These are phyloP conservation scores for Abramis brama DNA, from an alignment of 2,113 vertebrate genomes.

Conservation along the genomic window DNA sequence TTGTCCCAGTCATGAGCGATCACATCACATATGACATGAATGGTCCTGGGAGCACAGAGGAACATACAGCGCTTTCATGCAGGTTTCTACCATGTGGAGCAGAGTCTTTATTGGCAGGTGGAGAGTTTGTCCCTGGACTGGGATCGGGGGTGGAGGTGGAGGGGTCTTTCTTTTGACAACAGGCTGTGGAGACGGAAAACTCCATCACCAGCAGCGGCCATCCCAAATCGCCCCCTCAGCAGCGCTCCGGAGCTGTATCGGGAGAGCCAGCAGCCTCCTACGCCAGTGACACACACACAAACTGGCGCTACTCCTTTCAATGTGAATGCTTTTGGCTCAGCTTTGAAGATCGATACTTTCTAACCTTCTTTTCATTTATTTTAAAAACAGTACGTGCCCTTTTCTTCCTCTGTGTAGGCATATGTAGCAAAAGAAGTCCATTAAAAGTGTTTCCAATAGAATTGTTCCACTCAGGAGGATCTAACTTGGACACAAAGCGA, in stretches of 20 bases:
- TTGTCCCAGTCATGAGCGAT: background rate
- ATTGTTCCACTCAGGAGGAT: slow-evolving; percentile 33
- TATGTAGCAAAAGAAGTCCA: slow-evolving; percentile 24
- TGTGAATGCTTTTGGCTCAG: slow-evolving; percentile 50
- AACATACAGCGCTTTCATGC: background rate
- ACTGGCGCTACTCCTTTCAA: slow-evolving; percentile 38
- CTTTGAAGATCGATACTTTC: slow-evolving; percentile 53
- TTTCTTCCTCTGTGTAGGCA: slow-evolving; percentile 45
- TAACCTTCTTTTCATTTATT: slow-evolving; percentile 54
- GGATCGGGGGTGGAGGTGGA: slow-evolving; percentile 33
- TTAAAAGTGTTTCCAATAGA: slow-evolving; percentile 37
- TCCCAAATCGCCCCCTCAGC: slow-evolving; percentile 52
- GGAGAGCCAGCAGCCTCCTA: slow-evolving; percentile 51
- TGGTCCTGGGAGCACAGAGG: background rate
- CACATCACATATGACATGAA: background rate
- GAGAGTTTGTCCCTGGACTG: slow-evolving; percentile 44
- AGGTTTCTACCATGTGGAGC: background rate
- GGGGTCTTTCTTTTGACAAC: slow-evolving; percentile 65
- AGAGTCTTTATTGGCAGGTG: slow-evolving; percentile 3
- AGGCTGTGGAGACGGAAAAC: slow-evolving; percentile 63
- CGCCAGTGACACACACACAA: slow-evolving; percentile 35
- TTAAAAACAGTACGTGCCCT: slow-evolving; percentile 36
- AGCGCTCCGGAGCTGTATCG: slow-evolving; percentile 44
- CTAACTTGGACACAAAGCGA: slow-evolving; percentile 14
- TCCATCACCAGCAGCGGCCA: slow-evolving; percentile 59